A percentile compares a stretch with the other conserved stretches of the same genome.
These are phyloP conservation scores for Cottoperca gobio DNA, from an alignment of 2,797 vertebrate species.

Conservation along the genomic window DNA sequence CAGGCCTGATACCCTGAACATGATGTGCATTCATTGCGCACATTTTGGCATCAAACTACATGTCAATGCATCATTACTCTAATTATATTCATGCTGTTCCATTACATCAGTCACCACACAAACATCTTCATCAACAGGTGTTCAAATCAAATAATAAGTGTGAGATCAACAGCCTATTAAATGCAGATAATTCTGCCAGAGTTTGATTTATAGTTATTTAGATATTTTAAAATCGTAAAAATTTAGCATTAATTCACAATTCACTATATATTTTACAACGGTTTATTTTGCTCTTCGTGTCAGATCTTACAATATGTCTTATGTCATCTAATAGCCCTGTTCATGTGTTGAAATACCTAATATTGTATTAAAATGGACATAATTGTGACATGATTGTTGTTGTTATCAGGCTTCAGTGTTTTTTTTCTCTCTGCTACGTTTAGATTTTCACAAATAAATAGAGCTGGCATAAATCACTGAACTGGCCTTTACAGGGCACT, in stretches of 20 bases:
- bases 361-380: background rate
- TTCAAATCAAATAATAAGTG: conserved; percentile 42
- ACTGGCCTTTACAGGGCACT: conserved; percentile 38
- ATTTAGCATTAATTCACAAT: background rate
- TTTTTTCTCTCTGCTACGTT: background rate
- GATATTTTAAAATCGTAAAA: background rate
- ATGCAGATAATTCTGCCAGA: conserved; percentile 3
- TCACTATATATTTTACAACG: background rate
- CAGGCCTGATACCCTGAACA: conserved; percentile 12
- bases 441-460: conserved; percentile 26
- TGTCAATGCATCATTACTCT: conserved; percentile 66
- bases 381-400: background rate
- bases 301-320: background rate
- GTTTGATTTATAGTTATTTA: conserved; percentile 1
- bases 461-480: conserved; percentile 42
- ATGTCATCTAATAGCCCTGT: background rate
- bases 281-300: background rate
- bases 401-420: background rate
- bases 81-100: conserved; percentile 70
- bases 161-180: conserved; percentile 26
- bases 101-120: conserved; percentile 64
- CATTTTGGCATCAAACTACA: conserved; percentile 48
- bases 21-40: conserved; percentile 11
- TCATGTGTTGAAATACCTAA: background rate
- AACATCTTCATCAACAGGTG: conserved; percentile 60